phyloP scores from a whole-genome alignment of 2,888 invertebrate species.

The Elysia crispata region DNA sequence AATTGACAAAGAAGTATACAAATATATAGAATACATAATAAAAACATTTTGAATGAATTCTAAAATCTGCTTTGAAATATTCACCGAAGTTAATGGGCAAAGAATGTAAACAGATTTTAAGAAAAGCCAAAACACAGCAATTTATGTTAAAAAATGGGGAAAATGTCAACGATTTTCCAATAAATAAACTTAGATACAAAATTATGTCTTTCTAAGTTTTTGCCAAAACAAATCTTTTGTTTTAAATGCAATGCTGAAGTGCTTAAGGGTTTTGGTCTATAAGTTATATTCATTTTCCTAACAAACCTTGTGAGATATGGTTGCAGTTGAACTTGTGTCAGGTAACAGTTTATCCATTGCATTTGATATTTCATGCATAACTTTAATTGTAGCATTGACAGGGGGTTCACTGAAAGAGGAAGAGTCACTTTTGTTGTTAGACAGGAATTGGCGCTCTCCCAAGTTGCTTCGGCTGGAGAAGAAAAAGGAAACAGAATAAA shows the following conservation, averaged over 20 bases:
- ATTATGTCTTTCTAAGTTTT: too few species aligned
- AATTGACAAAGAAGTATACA: neutral
- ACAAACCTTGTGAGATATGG: slow-evolving; percentile 52
- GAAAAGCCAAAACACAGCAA: too few species aligned
- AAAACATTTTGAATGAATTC: neutral
- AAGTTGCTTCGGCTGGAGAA: slow-evolving; percentile 47
- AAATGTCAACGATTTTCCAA: too few species aligned
- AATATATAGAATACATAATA: neutral
- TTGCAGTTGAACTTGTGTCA: slow-evolving; percentile 46
- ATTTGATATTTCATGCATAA: slow-evolving; percentile 48
- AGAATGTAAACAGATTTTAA: too few species aligned
- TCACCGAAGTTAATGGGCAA: neutral
- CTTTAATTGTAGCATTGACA: slow-evolving; percentile 36
- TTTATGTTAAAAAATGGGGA: too few species aligned
- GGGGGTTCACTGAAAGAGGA: slow-evolving; percentile 23
- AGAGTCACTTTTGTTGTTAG: slow-evolving; percentile 11
- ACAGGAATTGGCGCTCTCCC: slow-evolving; percentile 53
- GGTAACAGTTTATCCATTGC: slow-evolving; percentile 53
- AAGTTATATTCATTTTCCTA: too few species aligned
- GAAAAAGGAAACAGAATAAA: too few species aligned
- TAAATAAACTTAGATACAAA: too few species aligned
- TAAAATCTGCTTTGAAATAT: neutral
- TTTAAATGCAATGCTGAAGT: too few species aligned
- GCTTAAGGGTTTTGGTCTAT: too few species aligned
- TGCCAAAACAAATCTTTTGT: too few species aligned